These are phyloP conservation scores for Oplegnathus fasciatus DNA, from an alignment of 2,113 vertebrate genomes.

Conservation along the genomic window DNA sequence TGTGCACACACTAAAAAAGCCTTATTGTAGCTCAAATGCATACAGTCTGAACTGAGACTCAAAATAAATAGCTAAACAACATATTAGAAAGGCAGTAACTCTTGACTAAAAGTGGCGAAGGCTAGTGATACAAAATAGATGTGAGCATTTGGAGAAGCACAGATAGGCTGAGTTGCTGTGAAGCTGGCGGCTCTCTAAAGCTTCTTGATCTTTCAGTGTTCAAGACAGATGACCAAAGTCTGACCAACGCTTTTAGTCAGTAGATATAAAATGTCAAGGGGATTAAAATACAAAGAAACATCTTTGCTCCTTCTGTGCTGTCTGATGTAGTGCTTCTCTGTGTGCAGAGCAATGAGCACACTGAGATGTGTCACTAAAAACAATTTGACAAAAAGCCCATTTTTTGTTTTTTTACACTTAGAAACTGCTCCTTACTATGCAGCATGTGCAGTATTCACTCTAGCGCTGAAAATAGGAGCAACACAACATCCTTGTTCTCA, in stretches of 20 bases:
- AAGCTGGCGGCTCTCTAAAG: conserved; percentile 38
- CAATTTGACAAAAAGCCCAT: conserved; percentile 26
- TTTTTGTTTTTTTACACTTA: conserved; percentile 2
- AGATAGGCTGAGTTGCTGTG: conserved; percentile 39
- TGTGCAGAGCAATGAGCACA: conserved; percentile 9
- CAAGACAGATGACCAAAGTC: conserved; percentile 58
- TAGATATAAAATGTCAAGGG: conserved; percentile 40
- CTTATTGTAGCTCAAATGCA: neutral
- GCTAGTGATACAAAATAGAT: conserved; percentile 34
- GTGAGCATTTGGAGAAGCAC: conserved; percentile 43
- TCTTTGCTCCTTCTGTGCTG: conserved; percentile 12
- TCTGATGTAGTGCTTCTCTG: conserved; percentile 12
- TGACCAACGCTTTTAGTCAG: conserved; percentile 55
- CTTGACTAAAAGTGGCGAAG: conserved; percentile 13
- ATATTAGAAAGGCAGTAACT: conserved; percentile 25
- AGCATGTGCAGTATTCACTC: neutral
- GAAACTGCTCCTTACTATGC: neutral
- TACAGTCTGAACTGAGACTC: neutral
- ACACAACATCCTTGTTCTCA: conserved; percentile 11
- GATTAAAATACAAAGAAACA: conserved; percentile 55
- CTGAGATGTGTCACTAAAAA: conserved; percentile 22
- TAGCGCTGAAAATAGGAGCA: conserved; percentile 15
- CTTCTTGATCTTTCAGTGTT: conserved; percentile 44
- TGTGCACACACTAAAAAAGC: neutral
- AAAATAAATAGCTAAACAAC: conserved; percentile 30